Evolutionary conservation across 2,797 vertebrate genomes (phyloP), one percentile per base, ranked within the genome.

Genomic region (Spondyliosoma cantharus): DNA sequence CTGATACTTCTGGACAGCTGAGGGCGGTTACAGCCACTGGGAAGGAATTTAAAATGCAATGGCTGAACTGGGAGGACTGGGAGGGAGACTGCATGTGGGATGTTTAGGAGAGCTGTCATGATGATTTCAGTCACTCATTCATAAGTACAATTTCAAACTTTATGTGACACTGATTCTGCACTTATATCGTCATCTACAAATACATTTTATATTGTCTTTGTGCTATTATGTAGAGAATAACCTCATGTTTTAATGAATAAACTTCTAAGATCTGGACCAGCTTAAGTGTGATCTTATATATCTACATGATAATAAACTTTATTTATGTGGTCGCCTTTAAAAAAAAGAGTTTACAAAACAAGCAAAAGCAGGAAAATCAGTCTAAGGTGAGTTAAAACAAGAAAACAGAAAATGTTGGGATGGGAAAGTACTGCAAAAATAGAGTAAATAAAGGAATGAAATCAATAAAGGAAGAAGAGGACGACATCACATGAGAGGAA

Each of bases 161-260:
- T 52, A 50, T 61, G 20, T 57, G 15, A 79, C 76, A 74, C 42
- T 24, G 46, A 78, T 75, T 79, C 75, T 77, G 37, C 71, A 83
- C 60, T 76, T 69, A 54, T 25, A 57, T 50, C 20, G 12, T 80
- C 52, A 71, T 53, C 50, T 67, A 27, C 20, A 48, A 49, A 72
- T 76, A 11, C 0, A 64, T 80, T 92, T 87, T 91, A 52, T 89
- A 87, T 82, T 12, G 67, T 75, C 48, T 78, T 61, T 65, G 61
- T 76, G 9, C 29, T 86, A 48, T 84, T 86, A 72, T 81, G 61
- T 83, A 85, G 87, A 78, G 63, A 86, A 66, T 57, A 79, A 76
- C 46, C 1, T 57, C 32, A 32, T 82, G 65, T 62, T 87, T 56
- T 63, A 73, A 15, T 81, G 25, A 92, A 89, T 92, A 92, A 91